Evolutionary conservation across 2,797 vertebrate species (phyloP).

Genomic region (Sandelia bainsii): DNA sequence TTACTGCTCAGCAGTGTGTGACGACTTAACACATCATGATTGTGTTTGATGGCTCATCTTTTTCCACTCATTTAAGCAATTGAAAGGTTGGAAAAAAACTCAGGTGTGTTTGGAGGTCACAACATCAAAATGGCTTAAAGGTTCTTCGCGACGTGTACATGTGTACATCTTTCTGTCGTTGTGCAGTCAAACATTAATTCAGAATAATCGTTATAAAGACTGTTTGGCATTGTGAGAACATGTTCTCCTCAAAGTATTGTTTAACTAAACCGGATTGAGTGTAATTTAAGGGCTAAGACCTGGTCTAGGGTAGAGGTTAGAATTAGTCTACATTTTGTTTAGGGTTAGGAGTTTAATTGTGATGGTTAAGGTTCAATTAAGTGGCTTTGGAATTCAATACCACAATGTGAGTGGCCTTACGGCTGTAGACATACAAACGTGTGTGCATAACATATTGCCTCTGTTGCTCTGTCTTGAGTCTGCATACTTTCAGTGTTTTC

Average conservation of each 20-base stretch:
- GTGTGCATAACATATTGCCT: conserved; percentile 1
- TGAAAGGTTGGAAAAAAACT: conserved; percentile 23
- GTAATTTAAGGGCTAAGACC: no score
- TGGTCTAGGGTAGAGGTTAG: no score
- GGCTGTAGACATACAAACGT: not conserved
- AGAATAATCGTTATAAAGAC: no score
- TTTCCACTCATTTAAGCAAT: conserved; percentile 48
- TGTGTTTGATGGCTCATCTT: conserved; percentile 23
- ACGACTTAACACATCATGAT: conserved; percentile 39
- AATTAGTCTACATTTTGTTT: no score
- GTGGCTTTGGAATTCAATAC: no score
- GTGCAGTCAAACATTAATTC: no score
- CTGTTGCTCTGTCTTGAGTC: not conserved
- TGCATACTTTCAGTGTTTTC: not conserved
- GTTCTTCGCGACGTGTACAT: not conserved
- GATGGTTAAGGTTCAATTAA: no score
- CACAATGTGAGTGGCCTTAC: no score
- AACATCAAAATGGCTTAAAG: conserved; percentile 25
- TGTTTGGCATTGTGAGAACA: not conserved
- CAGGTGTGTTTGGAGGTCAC: conserved; percentile 20
- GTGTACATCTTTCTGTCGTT: not conserved
- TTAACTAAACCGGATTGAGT: no score
- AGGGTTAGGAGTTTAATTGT: no score
- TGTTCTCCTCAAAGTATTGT: not conserved
- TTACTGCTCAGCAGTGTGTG: conserved; percentile 36